These are phyloP conservation scores for Aphaenogaster rudis DNA, from an alignment of 1,140 invertebrate species.

Conservation along the genomic window DNA sequence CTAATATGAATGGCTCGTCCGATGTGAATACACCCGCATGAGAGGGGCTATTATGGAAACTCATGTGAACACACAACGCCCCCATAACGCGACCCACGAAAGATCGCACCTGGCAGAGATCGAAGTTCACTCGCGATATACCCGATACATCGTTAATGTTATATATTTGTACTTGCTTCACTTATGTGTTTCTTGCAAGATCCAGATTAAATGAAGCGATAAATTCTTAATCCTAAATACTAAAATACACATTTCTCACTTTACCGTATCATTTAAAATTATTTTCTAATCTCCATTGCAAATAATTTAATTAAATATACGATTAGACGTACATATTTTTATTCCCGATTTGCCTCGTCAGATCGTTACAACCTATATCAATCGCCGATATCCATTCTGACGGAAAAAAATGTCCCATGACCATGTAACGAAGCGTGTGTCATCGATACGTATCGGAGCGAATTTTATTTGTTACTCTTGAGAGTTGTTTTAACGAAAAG, in stretches of 20 bases:
- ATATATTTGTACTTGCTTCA: neutral
- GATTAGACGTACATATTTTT: neutral
- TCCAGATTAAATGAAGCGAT: neutral
- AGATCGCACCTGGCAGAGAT: slow-evolving; percentile 73
- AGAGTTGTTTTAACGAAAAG: slow-evolving; percentile 47
- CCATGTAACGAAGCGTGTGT: neutral
- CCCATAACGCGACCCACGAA: slow-evolving; percentile 69
- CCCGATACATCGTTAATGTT: neutral
- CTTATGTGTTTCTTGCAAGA: neutral
- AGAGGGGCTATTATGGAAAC: slow-evolving; percentile 74
- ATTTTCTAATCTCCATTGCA: neutral
- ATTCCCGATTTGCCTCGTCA: neutral
- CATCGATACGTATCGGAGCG: slow-evolving; percentile 23
- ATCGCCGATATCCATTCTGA: slow-evolving; percentile 2
- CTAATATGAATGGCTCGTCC: slow-evolving; percentile 71
- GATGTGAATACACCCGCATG: slow-evolving; percentile 79
- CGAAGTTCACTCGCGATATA: slow-evolving; percentile 60
- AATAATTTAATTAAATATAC: neutral
- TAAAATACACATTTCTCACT: neutral
- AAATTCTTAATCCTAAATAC: neutral
- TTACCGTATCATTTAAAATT: neutral
- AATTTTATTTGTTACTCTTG: slow-evolving; percentile 36
- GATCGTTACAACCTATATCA: neutral
- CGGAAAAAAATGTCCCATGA: slow-evolving; percentile 22
- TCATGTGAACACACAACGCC: slow-evolving; percentile 77